Evolutionary conservation across 2,888 invertebrate genomes (phyloP), one percentile per base, ranked within the genome.

Genomic region (Melanostoma scalare): DNA sequence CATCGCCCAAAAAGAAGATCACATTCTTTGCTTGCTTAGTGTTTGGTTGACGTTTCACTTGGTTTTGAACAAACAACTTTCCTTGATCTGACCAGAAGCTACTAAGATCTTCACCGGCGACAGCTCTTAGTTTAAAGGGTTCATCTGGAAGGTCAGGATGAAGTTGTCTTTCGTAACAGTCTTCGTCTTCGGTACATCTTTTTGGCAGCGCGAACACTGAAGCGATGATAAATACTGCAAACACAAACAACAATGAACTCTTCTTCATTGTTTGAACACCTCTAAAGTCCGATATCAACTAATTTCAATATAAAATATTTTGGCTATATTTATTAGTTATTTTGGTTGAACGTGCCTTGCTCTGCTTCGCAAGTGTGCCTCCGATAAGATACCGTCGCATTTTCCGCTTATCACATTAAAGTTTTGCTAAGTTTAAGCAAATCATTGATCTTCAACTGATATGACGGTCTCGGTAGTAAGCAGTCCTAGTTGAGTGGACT

Each of bases 1-100:
- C 97, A 88, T 97, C 97, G 0, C 97, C 97, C 20, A 97, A 92
- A 88, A 97, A 96, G 75, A 97, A 89, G 71, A 97, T 96, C 0
- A 96, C 93, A 90, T 97, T 97, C 89, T 94, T 95, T 0, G 95
- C 95, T 84, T 91, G 92, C 53, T 93, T 92, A 0, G 87, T 90
- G 10, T 90, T 91, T 0, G 77, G 42, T 44, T 78, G 10, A 1
- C 80, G 85, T 4, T 85, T 82, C n/a, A 90, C 76, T 38, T 92
- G 91, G n/a, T 89, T 81, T 30, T 87, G 75, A 6, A 91, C 77
- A 65, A 89, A 89, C 30, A 87, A 74, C 3, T 86, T 86, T 6
- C 88, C 88, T 4, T 87, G 84, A 0, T 88, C 63, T 1, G 88
- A 72, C 91, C 91, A 91, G 63, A 87, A 90, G 0, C 87, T 87